Evolutionary conservation across 2,888 invertebrate species (phyloP).

Genomic region (Molanna angustata): DNA sequence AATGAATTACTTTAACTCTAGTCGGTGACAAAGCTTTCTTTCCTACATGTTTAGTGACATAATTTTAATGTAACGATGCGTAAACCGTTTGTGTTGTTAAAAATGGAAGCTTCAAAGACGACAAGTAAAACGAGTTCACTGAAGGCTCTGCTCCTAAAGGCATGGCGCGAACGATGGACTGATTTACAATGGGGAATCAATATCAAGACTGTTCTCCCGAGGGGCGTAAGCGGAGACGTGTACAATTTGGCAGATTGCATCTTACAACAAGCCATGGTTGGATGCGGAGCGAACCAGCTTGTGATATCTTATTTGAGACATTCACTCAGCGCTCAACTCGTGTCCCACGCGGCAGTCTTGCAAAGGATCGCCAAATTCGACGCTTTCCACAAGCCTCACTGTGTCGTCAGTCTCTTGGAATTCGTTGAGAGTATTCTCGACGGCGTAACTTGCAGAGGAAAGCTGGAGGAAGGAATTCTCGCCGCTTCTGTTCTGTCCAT

Average conservation of each 20-base stretch:
- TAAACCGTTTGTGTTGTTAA: slow-evolving; percentile 34
- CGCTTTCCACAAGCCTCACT: slow-evolving; percentile 82
- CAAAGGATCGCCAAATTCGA: slow-evolving; percentile 87
- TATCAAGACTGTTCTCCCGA: slow-evolving; percentile 85
- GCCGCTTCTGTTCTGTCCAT: slow-evolving; percentile 80
- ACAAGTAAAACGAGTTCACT: slow-evolving; percentile 80
- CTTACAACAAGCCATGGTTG: slow-evolving; percentile 89
- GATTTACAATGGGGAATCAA: slow-evolving; percentile 96
- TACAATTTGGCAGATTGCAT: slow-evolving; percentile 91
- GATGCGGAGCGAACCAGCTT: slow-evolving; percentile 87
- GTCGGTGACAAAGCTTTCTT: not conserved
- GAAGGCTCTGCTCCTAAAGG: slow-evolving; percentile 76
- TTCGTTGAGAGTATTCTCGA: slow-evolving; percentile 72
- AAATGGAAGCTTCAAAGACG: slow-evolving; percentile 73
- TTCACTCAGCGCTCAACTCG: slow-evolving; percentile 84
- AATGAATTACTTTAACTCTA: not conserved
- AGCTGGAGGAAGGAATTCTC: slow-evolving; percentile 84
- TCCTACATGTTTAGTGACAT: not conserved
- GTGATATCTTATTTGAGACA: slow-evolving; percentile 91
- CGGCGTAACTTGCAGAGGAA: slow-evolving; percentile 67
- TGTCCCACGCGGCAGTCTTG: slow-evolving; percentile 87
- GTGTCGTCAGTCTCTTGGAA: slow-evolving; percentile 81
- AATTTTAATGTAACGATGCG: slow-evolving; percentile 25
- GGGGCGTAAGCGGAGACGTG: slow-evolving; percentile 92
- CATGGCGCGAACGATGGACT: slow-evolving; percentile 95